Conservation (phyloP, 64 coral and sea anemone genomes). For the Trachythela sp. region DNA sequence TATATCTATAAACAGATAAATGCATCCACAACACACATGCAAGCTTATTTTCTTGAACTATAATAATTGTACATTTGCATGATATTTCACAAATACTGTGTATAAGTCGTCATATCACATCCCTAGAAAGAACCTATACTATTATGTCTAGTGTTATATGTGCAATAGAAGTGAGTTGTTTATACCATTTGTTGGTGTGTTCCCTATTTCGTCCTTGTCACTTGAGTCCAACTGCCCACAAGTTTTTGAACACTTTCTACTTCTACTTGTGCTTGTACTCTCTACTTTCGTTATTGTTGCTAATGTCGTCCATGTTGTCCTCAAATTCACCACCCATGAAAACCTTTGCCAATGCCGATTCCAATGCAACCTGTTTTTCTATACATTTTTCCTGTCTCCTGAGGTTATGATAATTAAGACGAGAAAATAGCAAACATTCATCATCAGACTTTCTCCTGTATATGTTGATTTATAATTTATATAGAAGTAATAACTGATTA, state of each 20-base stretch:
- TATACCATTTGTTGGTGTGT: too few species aligned
- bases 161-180: not conserved
- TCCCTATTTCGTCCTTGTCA: not conserved
- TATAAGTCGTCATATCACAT: too few species aligned
- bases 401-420: too few species aligned
- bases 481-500: too few species aligned
- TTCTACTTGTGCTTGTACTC: not conserved
- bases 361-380: not conserved
- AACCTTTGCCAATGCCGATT: not conserved
- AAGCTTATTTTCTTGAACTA: too few species aligned
- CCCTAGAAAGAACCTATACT: too few species aligned
- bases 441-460: too few species aligned
- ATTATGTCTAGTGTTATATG: too few species aligned
- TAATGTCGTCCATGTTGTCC: not conserved
- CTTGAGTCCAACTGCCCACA: not conserved
- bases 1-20: not conserved
- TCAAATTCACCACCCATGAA: too few species aligned
- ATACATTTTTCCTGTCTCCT: not conserved
- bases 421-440: too few species aligned
- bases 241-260: not conserved
- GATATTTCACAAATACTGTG: too few species aligned
- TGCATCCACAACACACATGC: not conserved
- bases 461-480: too few species aligned
- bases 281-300: not conserved
- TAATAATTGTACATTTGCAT: not conserved